Percentiles rank a stretch among this genome's conserved stretches.
Evolutionary conservation across 2,888 invertebrate genomes (phyloP).

Genomic region (Diabrotica balteata): DNA sequence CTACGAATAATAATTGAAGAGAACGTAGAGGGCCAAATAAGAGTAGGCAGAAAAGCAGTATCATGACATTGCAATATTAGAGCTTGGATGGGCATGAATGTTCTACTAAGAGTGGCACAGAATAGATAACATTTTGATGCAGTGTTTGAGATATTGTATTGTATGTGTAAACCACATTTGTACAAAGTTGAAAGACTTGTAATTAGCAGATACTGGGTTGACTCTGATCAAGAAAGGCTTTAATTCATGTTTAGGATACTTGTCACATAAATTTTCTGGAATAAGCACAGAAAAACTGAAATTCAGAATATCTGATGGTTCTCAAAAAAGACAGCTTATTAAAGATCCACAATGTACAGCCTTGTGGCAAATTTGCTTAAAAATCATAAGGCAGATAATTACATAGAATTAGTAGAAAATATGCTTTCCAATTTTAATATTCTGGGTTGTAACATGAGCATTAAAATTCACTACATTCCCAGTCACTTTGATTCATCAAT

Average conservation of each 20-base stretch:
- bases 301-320: slow-evolving; percentile 10
- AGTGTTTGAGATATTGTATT: no score
- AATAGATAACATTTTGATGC: no score
- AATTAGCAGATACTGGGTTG: neutral
- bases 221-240: neutral
- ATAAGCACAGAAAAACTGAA: slow-evolving; percentile 2
- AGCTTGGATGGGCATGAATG: no score
- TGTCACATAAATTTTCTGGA: neutral
- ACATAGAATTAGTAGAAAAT: neutral
- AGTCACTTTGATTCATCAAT: neutral
- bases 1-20: no score
- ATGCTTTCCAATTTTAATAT: neutral
- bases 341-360: slow-evolving; percentile 4
- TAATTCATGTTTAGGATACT: neutral
- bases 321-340: slow-evolving; percentile 4
- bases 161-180: no score
- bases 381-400: neutral
- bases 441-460: neutral
- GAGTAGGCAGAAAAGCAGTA: no score
- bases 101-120: no score
- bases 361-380: no score
- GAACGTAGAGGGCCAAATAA: no score
- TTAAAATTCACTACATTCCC: neutral
- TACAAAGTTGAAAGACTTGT: no score
- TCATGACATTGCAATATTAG: no score